Evolutionary conservation across 2,113 vertebrate species (phyloP).

Genomic region (Ondatra zibethicus): DNA sequence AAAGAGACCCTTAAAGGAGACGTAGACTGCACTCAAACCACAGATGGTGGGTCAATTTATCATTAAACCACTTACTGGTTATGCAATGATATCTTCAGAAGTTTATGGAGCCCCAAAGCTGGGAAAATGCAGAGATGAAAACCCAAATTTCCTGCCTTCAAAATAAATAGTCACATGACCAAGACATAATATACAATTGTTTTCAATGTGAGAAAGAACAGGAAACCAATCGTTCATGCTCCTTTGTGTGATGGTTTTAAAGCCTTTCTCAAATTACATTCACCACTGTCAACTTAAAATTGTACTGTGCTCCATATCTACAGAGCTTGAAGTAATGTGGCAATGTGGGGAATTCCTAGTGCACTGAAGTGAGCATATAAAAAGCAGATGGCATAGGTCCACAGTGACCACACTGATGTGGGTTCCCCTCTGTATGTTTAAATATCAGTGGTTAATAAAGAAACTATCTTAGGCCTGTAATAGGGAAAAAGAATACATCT

Average conservation of each 20-base stretch:
- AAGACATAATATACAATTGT: not conserved
- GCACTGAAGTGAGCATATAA: slow-evolving; percentile 40
- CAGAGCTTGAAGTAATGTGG: slow-evolving; percentile 44
- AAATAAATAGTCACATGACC: not conserved
- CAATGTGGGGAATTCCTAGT: slow-evolving; percentile 61
- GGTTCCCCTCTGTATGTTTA: too few relatives aligned
- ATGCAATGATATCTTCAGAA: not conserved
- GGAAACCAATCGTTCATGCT: slow-evolving; percentile 38
- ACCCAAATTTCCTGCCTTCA: not conserved
- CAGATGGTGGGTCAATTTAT: not conserved
- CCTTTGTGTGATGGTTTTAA: not conserved
- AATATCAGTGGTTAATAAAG: too few relatives aligned
- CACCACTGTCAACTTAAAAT: slow-evolving; percentile 25
- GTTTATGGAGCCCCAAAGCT: not conserved
- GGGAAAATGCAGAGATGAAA: not conserved
- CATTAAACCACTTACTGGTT: not conserved
- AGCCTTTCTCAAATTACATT: slow-evolving; percentile 50
- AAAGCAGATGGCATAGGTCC: slow-evolving; percentile 8
- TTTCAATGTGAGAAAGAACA: slow-evolving; percentile 23
- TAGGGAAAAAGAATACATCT: too few relatives aligned
- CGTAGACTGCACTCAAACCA: not conserved
- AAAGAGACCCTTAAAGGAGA: not conserved
- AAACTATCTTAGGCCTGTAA: too few relatives aligned
- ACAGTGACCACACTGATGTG: slow-evolving; percentile 43
- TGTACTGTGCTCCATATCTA: slow-evolving; percentile 23